phyloP scores from a whole-genome alignment of 2,888 invertebrate genomes.

The Schrankia costaestrigalis region DNA sequence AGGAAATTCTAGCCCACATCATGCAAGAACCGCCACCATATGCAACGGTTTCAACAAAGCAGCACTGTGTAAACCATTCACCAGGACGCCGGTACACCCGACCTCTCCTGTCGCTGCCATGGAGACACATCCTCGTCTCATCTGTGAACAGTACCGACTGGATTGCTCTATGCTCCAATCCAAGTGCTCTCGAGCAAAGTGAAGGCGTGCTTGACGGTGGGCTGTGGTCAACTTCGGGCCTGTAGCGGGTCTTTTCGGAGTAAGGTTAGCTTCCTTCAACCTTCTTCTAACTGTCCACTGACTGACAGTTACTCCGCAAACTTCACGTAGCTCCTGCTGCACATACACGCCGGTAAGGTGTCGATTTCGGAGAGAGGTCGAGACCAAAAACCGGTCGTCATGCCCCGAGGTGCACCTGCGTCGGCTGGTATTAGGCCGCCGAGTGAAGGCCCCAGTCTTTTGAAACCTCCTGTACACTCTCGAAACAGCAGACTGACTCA shows the following conservation, averaged over 20 bases:
- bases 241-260: constrained; percentile 19
- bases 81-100: not conserved
- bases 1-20: too few species aligned
- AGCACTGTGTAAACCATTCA: too few species aligned
- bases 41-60: too few species aligned
- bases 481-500: constrained; percentile 19
- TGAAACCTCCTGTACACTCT: constrained; percentile 14
- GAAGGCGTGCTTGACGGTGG: not conserved
- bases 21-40: too few species aligned
- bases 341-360: constrained; percentile 18
- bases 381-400: too few species aligned
- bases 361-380: constrained; percentile 21
- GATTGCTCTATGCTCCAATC: not conserved
- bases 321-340: not conserved
- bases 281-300: constrained; percentile 26
- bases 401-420: constrained; percentile 13
- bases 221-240: constrained; percentile 15
- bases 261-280: constrained; percentile 21
- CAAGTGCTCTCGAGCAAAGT: constrained; percentile 2
- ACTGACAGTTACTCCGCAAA: constrained; percentile 2
- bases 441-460: constrained; percentile 16
- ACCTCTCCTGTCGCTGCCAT: constrained; percentile 1
- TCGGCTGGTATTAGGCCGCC: constrained; percentile 11
- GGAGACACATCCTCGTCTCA: not conserved
- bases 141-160: not conserved